phyloP scores from a whole-genome alignment of 2,888 invertebrate species.

The Caenorhabditis uteleia region DNA sequence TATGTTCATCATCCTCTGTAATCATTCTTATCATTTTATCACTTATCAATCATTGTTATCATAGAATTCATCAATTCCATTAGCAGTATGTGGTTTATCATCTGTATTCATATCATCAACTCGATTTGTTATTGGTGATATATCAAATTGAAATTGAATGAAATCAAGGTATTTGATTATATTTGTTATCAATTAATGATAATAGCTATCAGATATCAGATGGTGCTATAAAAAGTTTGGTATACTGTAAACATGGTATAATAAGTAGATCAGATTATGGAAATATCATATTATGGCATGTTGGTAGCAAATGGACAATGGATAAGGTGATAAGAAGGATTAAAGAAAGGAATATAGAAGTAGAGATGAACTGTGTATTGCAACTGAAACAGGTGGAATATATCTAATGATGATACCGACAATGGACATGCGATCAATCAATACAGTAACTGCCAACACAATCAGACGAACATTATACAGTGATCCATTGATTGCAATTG shows the following conservation, averaged over 20 bases:
- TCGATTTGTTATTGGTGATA: slow-evolving; percentile 24
- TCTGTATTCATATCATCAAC: slow-evolving; percentile 17
- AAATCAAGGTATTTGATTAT: too few species aligned
- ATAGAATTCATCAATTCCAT: slow-evolving; percentile 16
- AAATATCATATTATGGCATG: slow-evolving; percentile 14
- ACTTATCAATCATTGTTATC: background rate
- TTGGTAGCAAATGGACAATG: slow-evolving; percentile 4
- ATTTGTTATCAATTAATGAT: too few species aligned
- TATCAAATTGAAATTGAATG: slow-evolving; percentile 20
- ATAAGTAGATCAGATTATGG: slow-evolving; percentile 24
- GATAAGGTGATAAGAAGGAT: background rate
- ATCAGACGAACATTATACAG: slow-evolving; percentile 19
- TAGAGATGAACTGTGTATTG: slow-evolving; percentile 19
- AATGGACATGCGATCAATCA: slow-evolving; percentile 14
- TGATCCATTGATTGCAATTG: slow-evolving; percentile 12
- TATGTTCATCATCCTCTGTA: slow-evolving; percentile 27
- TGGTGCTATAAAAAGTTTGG: slow-evolving; percentile 21
- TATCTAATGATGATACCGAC: slow-evolving; percentile 19
- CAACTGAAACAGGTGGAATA: slow-evolving; percentile 37
- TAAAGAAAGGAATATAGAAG: background rate
- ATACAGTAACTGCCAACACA: slow-evolving; percentile 14
- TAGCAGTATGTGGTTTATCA: slow-evolving; percentile 25
- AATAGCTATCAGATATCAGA: too few species aligned
- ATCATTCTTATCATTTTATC: too few species aligned
- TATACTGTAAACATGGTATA: slow-evolving; percentile 21